Evolutionary conservation across 1,140 invertebrate genomes (phyloP), one percentile per base, ranked within the genome.

Genomic region (silkworm (Bombyx mori)): DNA sequence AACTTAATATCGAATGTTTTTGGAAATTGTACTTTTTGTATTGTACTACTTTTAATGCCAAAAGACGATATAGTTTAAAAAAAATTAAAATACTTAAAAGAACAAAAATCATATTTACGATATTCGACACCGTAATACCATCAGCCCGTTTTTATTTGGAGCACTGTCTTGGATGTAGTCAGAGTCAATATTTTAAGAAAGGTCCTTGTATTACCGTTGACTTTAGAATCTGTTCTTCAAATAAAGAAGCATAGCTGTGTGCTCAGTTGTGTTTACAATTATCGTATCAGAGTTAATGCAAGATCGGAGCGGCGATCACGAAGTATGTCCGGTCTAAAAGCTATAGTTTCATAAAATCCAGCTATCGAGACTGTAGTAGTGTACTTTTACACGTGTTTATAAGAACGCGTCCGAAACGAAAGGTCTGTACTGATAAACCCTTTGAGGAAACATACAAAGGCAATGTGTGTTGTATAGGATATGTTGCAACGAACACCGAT

Each of bases 201-300:
- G 5, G 10, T 7, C 50, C n/a, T 8, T 51, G 42, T 51, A 35
- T 49, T 7, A 18, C 48, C 50, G 50, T 35, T 35, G 18, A 51
- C 50, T 51, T 51, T 51, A 51, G n/a, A 51, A 51, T 35, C 42
- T 35, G n/a, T 51, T 43, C 43, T 4, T 45, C 53, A 54, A 54
- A 54, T 54, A 54, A 54, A 54, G 44, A 44, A 42, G 8, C 5
- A 9, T 22, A 3, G 12, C 7, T 54, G 22, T 54, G 44, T 12
- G 26, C 53, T 46, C 53, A 54, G 53, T 46, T 26, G 53, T 62
- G 54, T 63, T 63, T 63, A 63, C 61, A 63, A 59, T 61, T 63
- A 63, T 63, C 50, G 43, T 48, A 42, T 63, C 53, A 56, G 57
- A 63, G 61, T 58, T 62, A 62, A 62, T 63, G 51, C 54, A 35